Conservation (phyloP, 2,888 invertebrate genomes). For the Xanthostigma xanthostigma region DNA sequence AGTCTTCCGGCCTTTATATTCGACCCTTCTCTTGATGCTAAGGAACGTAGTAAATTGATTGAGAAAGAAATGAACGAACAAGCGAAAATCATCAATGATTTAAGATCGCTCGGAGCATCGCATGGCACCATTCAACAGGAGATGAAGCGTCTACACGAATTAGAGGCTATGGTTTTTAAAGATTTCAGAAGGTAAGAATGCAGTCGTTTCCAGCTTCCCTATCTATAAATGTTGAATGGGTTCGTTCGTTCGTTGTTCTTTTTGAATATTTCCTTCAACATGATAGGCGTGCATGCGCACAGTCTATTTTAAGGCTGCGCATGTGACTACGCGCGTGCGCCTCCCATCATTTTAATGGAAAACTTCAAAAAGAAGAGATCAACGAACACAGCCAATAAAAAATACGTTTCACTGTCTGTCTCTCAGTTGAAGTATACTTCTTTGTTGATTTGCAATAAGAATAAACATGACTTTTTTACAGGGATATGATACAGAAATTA, state of each 20-base stretch:
- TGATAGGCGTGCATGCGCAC: no score
- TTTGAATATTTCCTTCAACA: background rate
- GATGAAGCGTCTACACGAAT: constrained; percentile 76
- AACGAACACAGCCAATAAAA: no score
- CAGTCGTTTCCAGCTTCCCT: background rate
- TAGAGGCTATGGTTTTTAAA: constrained; percentile 88
- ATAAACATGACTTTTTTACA: constrained; percentile 23
- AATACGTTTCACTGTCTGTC: no score
- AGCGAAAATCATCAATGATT: constrained; percentile 85
- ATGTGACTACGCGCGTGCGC: no score
- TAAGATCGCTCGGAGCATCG: constrained; percentile 75
- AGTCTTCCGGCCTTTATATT: constrained; percentile 71
- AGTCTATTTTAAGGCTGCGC: no score
- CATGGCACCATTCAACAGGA: constrained; percentile 85
- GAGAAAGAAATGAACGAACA: constrained; percentile 97
- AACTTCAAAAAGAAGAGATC: no score
- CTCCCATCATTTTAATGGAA: no score
- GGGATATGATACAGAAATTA: constrained; percentile 86
- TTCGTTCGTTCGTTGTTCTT: constrained; percentile 4
- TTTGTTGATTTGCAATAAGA: no score
- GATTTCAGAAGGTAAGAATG: constrained; percentile 59
- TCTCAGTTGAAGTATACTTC: no score
- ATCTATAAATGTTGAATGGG: no score
- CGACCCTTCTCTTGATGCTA: constrained; percentile 63
- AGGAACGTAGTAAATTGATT: constrained; percentile 78